phyloP scores from a whole-genome alignment of 1,140 invertebrate species.

The Temnothorax nylanderi region DNA sequence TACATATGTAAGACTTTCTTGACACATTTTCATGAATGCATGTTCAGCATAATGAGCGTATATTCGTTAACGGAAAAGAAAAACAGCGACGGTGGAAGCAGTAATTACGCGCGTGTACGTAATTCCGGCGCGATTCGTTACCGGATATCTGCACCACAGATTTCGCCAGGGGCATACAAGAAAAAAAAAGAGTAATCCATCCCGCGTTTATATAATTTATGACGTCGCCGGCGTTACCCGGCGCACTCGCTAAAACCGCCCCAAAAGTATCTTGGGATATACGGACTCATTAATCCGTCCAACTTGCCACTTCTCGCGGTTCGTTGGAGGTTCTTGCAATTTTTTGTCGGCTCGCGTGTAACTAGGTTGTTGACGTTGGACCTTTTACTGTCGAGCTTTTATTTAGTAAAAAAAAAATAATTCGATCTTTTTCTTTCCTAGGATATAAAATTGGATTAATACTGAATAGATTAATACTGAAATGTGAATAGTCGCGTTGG shows the following conservation, averaged over 20 bases:
- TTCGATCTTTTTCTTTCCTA: background rate
- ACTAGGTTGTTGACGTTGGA: background rate
- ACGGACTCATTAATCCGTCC: conserved; percentile 28
- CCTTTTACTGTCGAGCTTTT: background rate
- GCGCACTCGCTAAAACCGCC: background rate
- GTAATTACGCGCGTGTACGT: conserved; percentile 16
- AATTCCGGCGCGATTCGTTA: conserved; percentile 37
- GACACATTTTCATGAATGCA: conserved; percentile 3
- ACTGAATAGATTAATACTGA: background rate
- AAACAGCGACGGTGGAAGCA: conserved; percentile 32
- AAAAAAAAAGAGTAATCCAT: conserved; percentile 31
- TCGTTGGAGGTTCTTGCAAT: background rate
- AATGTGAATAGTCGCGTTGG: background rate
- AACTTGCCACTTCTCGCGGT: background rate
- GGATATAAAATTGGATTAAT: background rate
- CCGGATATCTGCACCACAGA: background rate
- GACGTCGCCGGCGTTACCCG: background rate
- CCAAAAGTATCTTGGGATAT: conserved; percentile 19
- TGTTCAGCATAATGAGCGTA: conserved; percentile 38
- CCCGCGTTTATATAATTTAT: conserved; percentile 13
- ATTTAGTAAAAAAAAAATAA: background rate
- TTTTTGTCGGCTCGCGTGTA: conserved; percentile 13
- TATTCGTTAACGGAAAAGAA: conserved; percentile 44
- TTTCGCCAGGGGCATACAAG: background rate
- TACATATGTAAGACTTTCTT: background rate